A percentile compares a stretch with the other conserved stretches of the same genome.
Conservation (phyloP, 2,888 invertebrate genomes). For the Brachypterus glaber region DNA sequence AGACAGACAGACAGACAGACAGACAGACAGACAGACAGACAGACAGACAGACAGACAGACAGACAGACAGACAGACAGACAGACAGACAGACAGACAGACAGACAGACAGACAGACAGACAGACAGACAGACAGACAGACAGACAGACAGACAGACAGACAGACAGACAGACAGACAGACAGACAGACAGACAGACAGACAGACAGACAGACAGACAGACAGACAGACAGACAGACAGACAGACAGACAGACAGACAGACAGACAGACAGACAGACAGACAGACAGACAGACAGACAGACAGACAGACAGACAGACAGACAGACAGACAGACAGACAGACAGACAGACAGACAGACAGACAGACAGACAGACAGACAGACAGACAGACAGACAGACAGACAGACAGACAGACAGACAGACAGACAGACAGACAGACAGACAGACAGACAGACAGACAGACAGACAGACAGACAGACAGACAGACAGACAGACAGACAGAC, state of each 20-base stretch:
- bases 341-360: too few species aligned
- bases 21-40: slow-evolving; percentile 20
- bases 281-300: slow-evolving; percentile 21
- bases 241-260: slow-evolving; percentile 33
- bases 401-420: too few species aligned
- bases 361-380: too few species aligned
- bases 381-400: too few species aligned
- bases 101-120: slow-evolving; percentile 20
- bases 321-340: slow-evolving; percentile 20
- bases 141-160: slow-evolving; percentile 20
- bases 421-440: too few species aligned
- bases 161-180: slow-evolving; percentile 20
- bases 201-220: slow-evolving; percentile 19
- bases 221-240: slow-evolving; percentile 20
- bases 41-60: slow-evolving; percentile 21
- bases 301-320: slow-evolving; percentile 21
- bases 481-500: too few species aligned
- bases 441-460: too few species aligned
- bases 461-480: too few species aligned
- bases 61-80: slow-evolving; percentile 20
- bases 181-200: slow-evolving; percentile 20
- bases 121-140: slow-evolving; percentile 20
- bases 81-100: slow-evolving; percentile 20
- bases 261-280: slow-evolving; percentile 24
- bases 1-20: slow-evolving; percentile 20